Evolutionary conservation across 2,113 vertebrate genomes (phyloP).

Genomic region (Ptyas mucosa): DNA sequence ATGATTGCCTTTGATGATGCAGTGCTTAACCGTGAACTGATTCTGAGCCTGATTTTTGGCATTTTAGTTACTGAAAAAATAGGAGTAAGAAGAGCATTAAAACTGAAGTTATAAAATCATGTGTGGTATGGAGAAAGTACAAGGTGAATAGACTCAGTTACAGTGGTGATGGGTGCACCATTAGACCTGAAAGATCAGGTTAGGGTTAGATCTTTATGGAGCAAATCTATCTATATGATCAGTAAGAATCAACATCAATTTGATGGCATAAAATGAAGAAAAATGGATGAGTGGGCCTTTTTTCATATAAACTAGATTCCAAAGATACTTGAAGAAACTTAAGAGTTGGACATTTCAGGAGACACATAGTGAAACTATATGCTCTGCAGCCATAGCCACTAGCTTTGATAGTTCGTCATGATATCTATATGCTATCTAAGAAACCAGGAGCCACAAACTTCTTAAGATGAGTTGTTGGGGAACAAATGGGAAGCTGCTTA

Average conservation of each 20-base stretch:
- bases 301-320: not conserved
- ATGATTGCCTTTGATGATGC: not conserved
- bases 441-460: not conserved
- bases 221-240: not conserved
- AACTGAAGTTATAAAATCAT: not conserved
- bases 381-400: not conserved
- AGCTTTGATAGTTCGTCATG: not conserved
- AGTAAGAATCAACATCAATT: not conserved
- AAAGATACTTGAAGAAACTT: not conserved
- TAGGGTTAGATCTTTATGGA: not conserved
- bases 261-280: not conserved
- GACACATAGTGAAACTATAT: not conserved
- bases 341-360: not conserved
- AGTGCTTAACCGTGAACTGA: not conserved
- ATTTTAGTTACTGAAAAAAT: not conserved
- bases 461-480: not conserved
- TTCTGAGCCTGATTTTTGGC: not conserved
- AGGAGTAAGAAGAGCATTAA: not conserved
- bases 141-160: not conserved
- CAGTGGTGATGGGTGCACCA: not conserved
- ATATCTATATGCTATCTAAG: not conserved
- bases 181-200: not conserved
- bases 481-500: not conserved
- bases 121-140: not conserved
- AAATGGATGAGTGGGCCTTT: not conserved